Conservation (phyloP, 2,888 invertebrate genomes). For the Trisateles emortualis region DNA sequence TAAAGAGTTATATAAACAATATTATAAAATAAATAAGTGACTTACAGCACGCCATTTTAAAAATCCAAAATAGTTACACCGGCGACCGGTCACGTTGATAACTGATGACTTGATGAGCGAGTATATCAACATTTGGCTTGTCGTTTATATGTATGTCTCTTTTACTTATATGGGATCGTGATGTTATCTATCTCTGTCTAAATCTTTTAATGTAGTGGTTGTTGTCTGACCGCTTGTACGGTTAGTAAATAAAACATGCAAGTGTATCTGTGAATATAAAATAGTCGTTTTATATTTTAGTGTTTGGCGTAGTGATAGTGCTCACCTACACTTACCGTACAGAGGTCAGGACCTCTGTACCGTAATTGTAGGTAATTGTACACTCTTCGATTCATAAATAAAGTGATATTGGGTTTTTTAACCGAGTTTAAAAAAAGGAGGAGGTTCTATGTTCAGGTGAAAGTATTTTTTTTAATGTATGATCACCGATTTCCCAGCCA, state of each 20-base stretch:
- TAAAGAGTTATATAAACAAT: background rate
- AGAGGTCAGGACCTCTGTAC: no score
- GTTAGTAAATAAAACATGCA: constrained; percentile 3
- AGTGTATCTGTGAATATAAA: background rate
- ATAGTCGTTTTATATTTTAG: no score
- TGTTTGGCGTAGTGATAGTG: no score
- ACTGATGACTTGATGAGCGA: constrained; percentile 7
- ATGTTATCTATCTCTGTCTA: constrained; percentile 30
- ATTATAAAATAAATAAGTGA: constrained; percentile 52
- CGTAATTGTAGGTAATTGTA: no score
- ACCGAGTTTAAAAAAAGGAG: no score
- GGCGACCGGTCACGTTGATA: constrained; percentile 28
- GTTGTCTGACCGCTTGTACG: background rate
- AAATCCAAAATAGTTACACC: constrained; percentile 19
- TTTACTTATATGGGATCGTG: background rate
- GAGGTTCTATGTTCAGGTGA: no score
- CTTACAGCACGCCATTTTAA: constrained; percentile 71
- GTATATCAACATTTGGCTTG: background rate
- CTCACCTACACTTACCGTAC: no score
- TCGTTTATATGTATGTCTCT: constrained; percentile 8
- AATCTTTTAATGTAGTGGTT: constrained; percentile 15
- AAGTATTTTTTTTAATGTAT: no score
- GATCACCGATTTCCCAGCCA: no score
- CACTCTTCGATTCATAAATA: no score
- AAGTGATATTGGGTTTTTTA: no score